Conservation (phyloP, 2,888 invertebrate species). For the Colletes collaris region DNA sequence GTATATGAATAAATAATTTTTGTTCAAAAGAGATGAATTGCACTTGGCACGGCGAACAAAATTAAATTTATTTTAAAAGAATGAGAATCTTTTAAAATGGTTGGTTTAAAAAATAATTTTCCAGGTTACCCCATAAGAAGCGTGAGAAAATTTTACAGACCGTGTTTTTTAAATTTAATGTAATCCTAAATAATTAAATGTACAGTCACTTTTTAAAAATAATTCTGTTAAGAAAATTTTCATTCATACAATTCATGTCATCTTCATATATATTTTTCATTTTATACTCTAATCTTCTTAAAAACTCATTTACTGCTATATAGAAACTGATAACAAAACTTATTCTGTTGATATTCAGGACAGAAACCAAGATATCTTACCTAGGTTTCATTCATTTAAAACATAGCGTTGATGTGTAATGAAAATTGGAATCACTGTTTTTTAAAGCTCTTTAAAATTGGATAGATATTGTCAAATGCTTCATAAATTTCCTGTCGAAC, state of each 20-base stretch:
- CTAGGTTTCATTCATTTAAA: constrained; percentile 9
- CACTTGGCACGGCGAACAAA: background rate
- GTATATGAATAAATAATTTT: constrained; percentile 2
- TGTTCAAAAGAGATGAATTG: constrained; percentile 8
- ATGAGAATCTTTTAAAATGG: constrained; percentile 19
- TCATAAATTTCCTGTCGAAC: constrained; percentile 96
- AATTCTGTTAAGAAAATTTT: constrained; percentile 8
- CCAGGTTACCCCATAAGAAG: background rate
- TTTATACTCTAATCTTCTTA: constrained; percentile 3
- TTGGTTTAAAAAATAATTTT: constrained; percentile 3
- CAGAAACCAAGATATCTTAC: constrained; percentile 21
- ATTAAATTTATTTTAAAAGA: constrained; percentile 28
- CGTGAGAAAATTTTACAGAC: background rate
- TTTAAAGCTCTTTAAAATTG: constrained; percentile 96
- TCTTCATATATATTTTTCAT: constrained; percentile 11
- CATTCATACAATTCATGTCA: background rate
- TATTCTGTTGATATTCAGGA: background rate
- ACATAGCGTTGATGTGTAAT: constrained; percentile 2
- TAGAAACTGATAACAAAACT: background rate
- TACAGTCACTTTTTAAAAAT: background rate
- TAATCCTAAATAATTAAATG: background rate
- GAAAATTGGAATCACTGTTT: constrained; percentile 85
- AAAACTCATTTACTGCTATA: background rate
- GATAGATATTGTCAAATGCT: constrained; percentile 97
- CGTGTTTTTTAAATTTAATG: background rate